Evolutionary conservation across 2,113 vertebrate species (phyloP), one percentile per base, ranked within the genome.

Genomic region (Rhabdomys dilectus): DNA sequence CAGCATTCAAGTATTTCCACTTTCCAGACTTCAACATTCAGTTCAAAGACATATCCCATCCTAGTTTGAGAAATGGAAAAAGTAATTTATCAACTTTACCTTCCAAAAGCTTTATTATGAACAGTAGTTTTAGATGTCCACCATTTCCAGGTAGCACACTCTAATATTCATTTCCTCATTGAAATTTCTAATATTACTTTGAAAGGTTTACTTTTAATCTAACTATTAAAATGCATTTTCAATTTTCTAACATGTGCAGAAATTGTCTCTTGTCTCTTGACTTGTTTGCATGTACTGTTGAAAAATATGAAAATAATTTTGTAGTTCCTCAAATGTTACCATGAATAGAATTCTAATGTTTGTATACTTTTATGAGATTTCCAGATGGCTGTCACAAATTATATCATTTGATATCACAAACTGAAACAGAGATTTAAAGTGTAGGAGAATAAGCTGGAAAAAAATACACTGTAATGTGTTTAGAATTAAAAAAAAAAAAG

Each of bases 341-440:
- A 0, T 76, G 29, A 53, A 48, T 26, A 78, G 1, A 0, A 94
- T 96, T 95, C 88, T 66, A 96, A 72, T 51, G 96, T 95, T 76
- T 92, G 70, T 11, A 84, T 36, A 29, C 26, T 76, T 96, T 95
- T 96, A 70, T 66, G 87, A 62, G 66, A 29, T 94, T 97, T 98
- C 85, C 84, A 97, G 89, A 94, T 77, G 86, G 34, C 12, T 96
- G 16, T 88, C 6, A 84, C 97, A 87, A 94, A 78, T n/a, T 87
- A 45, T 82, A 45, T 42, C 75, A 81, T 70, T 15, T 91, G 84
- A 77, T 34, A 84, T 29, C 24, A 95, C 53, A 62, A 13, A 86
- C 94, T 4, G 31, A 89, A 87, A 78, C 48, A 51, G 31, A 94
- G 34, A 90, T 56, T 87, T 39, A 90, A 51, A 80, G 56, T 42